Evolutionary conservation across 2,797 vertebrate genomes (phyloP).

Genomic region (Molossus alvarezi): DNA sequence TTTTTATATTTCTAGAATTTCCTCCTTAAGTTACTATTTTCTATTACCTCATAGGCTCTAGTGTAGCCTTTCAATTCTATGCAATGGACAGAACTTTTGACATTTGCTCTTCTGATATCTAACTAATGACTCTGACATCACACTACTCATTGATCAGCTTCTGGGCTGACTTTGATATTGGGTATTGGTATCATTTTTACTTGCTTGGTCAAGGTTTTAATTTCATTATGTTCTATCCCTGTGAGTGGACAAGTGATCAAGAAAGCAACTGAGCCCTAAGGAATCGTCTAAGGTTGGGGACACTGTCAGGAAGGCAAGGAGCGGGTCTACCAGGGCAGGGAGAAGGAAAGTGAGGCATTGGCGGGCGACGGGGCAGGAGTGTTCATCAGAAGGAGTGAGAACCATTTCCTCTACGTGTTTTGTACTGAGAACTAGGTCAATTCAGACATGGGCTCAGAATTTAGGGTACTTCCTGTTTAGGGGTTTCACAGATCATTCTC

Average conservation of each 20-base stretch:
- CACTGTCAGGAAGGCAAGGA: neutral
- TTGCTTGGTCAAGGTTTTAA: constrained; percentile 20
- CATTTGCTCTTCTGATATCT: neutral
- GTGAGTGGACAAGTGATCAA: neutral
- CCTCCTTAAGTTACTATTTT: constrained; percentile 8
- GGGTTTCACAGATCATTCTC: neutral
- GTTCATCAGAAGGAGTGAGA: neutral
- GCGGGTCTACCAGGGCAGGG: neutral
- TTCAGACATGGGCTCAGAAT: neutral
- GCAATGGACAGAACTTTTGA: neutral
- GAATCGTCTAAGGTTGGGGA: neutral
- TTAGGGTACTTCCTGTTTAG: neutral
- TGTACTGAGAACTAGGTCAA: neutral
- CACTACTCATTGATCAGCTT: neutral
- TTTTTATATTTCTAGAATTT: constrained; percentile 34
- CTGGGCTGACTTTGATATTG: constrained; percentile 33
- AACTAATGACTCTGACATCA: constrained; percentile 21
- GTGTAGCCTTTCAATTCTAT: neutral
- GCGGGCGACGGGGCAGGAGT: neutral
- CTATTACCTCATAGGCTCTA: neutral
- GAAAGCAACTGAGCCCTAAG: neutral
- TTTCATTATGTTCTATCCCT: constrained; percentile 16
- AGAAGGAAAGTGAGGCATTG: neutral
- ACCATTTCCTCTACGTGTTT: neutral
- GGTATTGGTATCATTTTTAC: neutral